These are phyloP conservation scores for Psylliodes chrysocephalus DNA, from an alignment of 2,888 invertebrate genomes.

Conservation along the genomic window DNA sequence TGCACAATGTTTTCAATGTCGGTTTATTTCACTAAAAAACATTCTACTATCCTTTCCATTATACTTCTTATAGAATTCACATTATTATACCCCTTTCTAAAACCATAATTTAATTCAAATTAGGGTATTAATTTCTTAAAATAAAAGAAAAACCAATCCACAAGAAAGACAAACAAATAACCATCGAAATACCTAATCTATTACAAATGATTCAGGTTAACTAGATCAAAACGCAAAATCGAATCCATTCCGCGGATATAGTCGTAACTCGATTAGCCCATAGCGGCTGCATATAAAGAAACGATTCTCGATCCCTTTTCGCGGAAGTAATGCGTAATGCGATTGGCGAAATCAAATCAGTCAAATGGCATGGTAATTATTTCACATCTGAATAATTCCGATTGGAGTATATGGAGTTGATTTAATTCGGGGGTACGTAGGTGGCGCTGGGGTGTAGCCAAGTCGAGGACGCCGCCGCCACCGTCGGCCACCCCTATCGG, in stretches of 20 bases:
- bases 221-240: conserved; percentile 7
- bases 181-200: no score
- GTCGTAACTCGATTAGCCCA: conserved; percentile 32
- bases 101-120: no score
- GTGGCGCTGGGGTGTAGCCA: conserved; percentile 36
- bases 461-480: background rate
- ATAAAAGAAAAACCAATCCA: no score
- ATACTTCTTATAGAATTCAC: no score
- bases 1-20: no score
- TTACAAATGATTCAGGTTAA: conserved; percentile 14
- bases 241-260: conserved; percentile 1
- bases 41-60: no score
- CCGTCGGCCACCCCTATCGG: conserved; percentile 40
- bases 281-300: conserved; percentile 32
- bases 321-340: conserved; percentile 35
- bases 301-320: conserved; percentile 26
- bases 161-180: no score
- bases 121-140: no score
- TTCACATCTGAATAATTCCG: conserved; percentile 56
- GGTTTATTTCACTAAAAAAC: no score
- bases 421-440: conserved; percentile 49
- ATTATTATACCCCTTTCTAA: no score
- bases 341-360: conserved; percentile 44
- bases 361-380: conserved; percentile 50
- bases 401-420: conserved; percentile 51